Evolutionary conservation across 2,113 vertebrate species (phyloP).

Genomic region (Ptilonorhynchus violaceus): DNA sequence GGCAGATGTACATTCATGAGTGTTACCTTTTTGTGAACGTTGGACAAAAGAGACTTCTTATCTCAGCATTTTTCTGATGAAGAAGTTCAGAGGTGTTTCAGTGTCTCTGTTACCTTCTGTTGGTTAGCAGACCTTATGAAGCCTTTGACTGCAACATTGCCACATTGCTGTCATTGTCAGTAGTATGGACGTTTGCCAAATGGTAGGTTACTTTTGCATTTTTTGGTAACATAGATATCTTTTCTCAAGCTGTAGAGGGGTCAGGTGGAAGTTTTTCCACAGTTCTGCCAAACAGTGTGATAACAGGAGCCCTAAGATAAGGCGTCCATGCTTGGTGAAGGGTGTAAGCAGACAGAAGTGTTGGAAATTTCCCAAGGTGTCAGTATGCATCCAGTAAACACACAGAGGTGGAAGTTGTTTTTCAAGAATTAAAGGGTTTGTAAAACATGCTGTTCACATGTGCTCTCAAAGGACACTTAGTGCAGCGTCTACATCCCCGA

Average conservation of each 20-base stretch:
- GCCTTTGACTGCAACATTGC: accelerated
- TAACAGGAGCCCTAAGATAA: neutral
- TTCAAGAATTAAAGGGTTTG: neutral
- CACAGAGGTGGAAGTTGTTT: neutral
- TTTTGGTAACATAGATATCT: neutral
- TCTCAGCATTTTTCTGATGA: neutral
- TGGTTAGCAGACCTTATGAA: neutral
- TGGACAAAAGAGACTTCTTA: neutral
- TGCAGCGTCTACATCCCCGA: accelerated
- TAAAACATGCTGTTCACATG: neutral
- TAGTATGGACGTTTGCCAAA: neutral
- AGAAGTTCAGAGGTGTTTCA: neutral
- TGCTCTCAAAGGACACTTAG: neutral
- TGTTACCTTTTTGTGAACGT: neutral
- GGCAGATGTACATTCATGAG: neutral
- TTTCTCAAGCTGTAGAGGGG: neutral
- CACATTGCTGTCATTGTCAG: neutral
- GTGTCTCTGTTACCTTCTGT: neutral
- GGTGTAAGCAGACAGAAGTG: neutral
- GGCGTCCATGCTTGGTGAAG: accelerated
- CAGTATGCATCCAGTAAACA: neutral
- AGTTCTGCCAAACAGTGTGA: neutral
- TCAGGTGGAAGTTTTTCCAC: neutral
- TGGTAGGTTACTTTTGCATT: neutral
- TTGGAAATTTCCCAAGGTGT: neutral